phyloP scores from a whole-genome alignment of 2,113 vertebrate genomes.

The Salminus brasiliensis region DNA sequence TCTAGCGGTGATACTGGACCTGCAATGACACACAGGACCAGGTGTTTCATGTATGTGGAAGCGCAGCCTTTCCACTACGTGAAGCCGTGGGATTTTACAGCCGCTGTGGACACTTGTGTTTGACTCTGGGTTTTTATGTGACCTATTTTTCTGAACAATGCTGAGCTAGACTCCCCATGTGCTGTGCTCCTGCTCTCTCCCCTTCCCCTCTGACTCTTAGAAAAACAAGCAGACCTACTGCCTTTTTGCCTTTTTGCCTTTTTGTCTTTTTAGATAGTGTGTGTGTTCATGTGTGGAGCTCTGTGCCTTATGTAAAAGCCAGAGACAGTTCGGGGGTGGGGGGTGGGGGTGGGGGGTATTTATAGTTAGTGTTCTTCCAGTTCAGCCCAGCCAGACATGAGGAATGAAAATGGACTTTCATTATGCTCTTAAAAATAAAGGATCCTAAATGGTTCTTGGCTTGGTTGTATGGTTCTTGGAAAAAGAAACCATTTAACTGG shows the following conservation, averaged over 20 bases:
- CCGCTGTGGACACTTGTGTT: constrained; percentile 17
- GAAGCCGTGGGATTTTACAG: constrained; percentile 11
- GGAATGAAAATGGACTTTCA: constrained; percentile 26
- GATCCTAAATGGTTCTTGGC: not conserved
- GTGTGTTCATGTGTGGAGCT: constrained; percentile 10
- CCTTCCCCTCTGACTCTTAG: not conserved
- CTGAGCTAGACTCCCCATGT: constrained; percentile 17
- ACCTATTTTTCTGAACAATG: constrained; percentile 39
- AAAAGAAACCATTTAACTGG: too few species aligned
- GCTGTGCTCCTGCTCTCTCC: constrained; percentile 6
- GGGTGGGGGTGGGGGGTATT: constrained; percentile 1
- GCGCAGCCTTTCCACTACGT: constrained; percentile 15
- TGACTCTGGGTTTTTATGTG: constrained; percentile 13
- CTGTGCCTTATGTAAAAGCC: constrained; percentile 31
- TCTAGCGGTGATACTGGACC: constrained; percentile 22
- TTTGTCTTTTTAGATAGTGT: not conserved
- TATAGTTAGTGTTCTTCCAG: not conserved
- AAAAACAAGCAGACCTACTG: constrained; percentile 15
- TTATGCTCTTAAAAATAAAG: not conserved
- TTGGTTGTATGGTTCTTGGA: too few species aligned
- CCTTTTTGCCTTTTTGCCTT: constrained; percentile 12
- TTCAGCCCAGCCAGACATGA: constrained; percentile 40
- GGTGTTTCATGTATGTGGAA: constrained; percentile 19
- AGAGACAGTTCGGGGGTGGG: constrained; percentile 6
- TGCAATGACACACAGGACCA: constrained; percentile 37